phyloP scores from a whole-genome alignment of 2,113 vertebrate species.

The Saimiri boliviensis region DNA sequence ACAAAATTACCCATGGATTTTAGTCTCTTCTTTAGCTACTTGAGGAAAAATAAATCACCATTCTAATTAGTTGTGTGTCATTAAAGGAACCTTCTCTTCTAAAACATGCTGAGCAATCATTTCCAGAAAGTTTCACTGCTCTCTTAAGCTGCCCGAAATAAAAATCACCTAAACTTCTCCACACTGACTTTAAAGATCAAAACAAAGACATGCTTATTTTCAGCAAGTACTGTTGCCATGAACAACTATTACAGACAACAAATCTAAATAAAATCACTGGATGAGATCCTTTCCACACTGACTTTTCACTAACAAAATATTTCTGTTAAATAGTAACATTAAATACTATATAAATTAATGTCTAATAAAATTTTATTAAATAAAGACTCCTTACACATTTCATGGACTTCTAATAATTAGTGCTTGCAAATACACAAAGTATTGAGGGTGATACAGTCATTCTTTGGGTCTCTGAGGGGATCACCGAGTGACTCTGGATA shows the following conservation, averaged over 20 bases:
- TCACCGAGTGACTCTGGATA: neutral
- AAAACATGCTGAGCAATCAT: neutral
- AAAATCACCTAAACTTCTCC: neutral
- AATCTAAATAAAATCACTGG: neutral
- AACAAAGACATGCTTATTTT: neutral
- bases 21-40: constrained; percentile 1
- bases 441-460: neutral
- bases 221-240: neutral
- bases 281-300: neutral
- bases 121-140: neutral
- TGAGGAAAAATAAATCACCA: constrained; percentile 8
- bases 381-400: neutral
- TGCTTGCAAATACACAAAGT: neutral
- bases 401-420: neutral
- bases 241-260: neutral
- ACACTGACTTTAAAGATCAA: constrained; percentile 25
- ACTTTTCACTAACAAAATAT: neutral
- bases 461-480: neutral
- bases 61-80: neutral
- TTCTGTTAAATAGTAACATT: neutral
- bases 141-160: neutral
- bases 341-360: neutral
- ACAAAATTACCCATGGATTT: constrained; percentile 5
- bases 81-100: neutral
- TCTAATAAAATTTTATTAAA: neutral